These are phyloP conservation scores for Etheostoma cragini DNA, from an alignment of 2,113 vertebrate genomes.

Conservation along the genomic window DNA sequence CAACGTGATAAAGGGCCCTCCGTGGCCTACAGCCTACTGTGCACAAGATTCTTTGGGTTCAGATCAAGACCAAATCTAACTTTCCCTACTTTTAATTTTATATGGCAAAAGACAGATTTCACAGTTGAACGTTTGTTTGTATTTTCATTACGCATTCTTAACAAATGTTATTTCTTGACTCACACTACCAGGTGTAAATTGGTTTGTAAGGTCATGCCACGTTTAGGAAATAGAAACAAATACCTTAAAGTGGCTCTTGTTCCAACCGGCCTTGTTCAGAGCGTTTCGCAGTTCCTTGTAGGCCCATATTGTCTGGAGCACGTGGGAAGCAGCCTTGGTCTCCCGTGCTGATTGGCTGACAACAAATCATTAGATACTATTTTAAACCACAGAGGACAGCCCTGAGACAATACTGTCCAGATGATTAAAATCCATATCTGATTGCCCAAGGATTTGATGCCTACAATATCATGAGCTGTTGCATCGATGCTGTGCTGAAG, in stretches of 20 bases:
- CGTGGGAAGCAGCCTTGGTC: conserved; percentile 94
- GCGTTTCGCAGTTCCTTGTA: conserved; percentile 92
- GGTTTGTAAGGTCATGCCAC: not conserved
- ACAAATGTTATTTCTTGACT: not conserved
- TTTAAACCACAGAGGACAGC: conserved; percentile 36
- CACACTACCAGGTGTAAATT: not conserved
- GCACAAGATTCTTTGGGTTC: not conserved
- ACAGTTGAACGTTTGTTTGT: not conserved
- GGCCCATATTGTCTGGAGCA: conserved; percentile 96
- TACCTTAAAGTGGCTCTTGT: conserved; percentile 97
- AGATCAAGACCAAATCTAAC: conserved; percentile 7
- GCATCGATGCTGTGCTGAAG: conserved; percentile 2
- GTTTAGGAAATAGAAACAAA: not conserved
- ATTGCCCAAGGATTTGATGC: conserved; percentile 13
- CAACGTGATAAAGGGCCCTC: not conserved
- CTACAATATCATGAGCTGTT: conserved; percentile 26
- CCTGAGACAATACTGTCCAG: conserved; percentile 39
- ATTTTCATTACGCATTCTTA: not conserved
- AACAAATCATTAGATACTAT: conserved; percentile 41
- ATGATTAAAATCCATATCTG: conserved; percentile 43
- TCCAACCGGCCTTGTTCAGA: conserved; percentile 95
- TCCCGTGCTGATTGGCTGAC: conserved; percentile 84
- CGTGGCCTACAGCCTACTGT: not conserved
- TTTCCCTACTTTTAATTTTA: not conserved
- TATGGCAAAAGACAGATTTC: not conserved